phyloP scores from a whole-genome alignment of 2,888 invertebrate genomes.

The Caradrina kadenii region DNA sequence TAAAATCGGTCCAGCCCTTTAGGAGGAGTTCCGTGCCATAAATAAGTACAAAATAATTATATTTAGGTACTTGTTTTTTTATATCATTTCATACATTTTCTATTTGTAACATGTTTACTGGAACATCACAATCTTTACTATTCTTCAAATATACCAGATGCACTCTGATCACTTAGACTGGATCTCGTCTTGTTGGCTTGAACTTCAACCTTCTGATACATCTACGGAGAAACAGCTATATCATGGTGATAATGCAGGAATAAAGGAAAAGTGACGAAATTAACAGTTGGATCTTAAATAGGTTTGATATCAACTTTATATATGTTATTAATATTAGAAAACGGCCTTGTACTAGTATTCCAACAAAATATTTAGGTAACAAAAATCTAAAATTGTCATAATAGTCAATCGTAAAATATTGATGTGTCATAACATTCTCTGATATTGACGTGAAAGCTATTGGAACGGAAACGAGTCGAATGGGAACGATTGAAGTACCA shows the following conservation, averaged over 20 bases:
- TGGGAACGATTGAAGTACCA: conserved; percentile 53
- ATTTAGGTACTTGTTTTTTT: no score
- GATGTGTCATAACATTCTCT: conserved; percentile 52
- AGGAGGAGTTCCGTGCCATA: no score
- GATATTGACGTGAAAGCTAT: conserved; percentile 51
- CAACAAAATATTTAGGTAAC: conserved; percentile 27
- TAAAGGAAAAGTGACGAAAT: no score
- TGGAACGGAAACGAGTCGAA: conserved; percentile 51
- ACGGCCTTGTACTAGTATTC: conserved; percentile 38
- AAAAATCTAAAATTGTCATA: conserved; percentile 41
- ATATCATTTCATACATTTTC: no score
- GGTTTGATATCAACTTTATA: not conserved
- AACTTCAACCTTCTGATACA: no score
- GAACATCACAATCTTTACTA: not conserved
- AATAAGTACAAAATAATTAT: no score
- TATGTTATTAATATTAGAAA: not conserved
- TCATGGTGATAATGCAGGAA: no score
- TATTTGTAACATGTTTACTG: no score
- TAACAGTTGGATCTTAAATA: not conserved
- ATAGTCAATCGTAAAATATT: conserved; percentile 47
- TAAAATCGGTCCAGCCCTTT: no score
- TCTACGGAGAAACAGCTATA: no score
- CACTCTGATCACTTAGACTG: no score
- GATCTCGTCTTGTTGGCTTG: no score
- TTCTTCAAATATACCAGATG: not conserved